Evolutionary conservation across 2,888 invertebrate genomes (phyloP).

Genomic region (Netelia inedita): DNA sequence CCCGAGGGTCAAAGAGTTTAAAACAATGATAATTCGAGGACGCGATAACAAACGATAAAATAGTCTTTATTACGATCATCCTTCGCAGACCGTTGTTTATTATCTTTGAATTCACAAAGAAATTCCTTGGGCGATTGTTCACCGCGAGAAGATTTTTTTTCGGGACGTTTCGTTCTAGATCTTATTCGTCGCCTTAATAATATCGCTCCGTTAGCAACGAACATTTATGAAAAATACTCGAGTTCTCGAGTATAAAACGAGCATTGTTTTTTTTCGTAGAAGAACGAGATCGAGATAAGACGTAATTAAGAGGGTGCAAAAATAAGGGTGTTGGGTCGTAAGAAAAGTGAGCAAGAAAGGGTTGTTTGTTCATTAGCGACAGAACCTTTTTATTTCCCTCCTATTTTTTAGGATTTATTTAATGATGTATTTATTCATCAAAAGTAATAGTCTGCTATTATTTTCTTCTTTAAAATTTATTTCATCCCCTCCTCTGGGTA

Average conservation of each 20-base stretch:
- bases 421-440: no score
- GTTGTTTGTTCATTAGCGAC: background rate
- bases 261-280: slow-evolving; percentile 32
- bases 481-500: no score
- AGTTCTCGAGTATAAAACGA: slow-evolving; percentile 29
- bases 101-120: background rate
- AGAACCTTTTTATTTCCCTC: no score
- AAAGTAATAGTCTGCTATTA: no score
- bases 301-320: no score
- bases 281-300: no score
- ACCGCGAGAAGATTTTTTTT: background rate
- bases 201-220: background rate
- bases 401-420: no score
- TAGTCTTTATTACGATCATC: slow-evolving; percentile 22
- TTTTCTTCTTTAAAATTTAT: no score
- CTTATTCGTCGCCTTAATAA: slow-evolving; percentile 10
- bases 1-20: background rate
- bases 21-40: slow-evolving; percentile 1
- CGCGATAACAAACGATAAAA: slow-evolving; percentile 7
- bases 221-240: slow-evolving; percentile 44
- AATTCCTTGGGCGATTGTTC: slow-evolving; percentile 20
- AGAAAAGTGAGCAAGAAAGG: background rate
- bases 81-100: background rate
- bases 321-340: no score
- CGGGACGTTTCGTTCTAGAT: background rate